Conservation (phyloP, 2,797 vertebrate species). For the Pachyuromys duprasi region DNA sequence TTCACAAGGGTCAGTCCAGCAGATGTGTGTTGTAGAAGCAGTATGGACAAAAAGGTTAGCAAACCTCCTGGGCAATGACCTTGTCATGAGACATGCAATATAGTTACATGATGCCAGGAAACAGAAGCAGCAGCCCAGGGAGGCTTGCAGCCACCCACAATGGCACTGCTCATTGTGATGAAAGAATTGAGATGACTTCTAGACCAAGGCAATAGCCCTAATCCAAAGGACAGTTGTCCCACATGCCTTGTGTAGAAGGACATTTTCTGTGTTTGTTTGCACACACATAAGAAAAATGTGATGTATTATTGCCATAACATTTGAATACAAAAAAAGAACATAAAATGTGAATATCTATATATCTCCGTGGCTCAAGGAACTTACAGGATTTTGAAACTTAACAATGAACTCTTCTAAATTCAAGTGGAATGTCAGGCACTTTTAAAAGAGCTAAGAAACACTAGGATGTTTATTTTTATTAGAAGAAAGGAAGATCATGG, state of each 20-base stretch:
- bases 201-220: background rate
- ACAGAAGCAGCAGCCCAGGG: background rate
- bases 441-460: background rate
- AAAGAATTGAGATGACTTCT: constrained; percentile 39
- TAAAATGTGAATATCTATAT: background rate
- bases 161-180: background rate
- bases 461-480: background rate
- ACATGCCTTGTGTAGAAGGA: background rate
- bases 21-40: background rate
- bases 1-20: background rate
- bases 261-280: background rate
- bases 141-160: background rate
- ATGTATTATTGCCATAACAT: background rate
- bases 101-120: background rate
- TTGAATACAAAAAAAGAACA: constrained; percentile 2
- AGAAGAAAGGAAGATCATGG: background rate
- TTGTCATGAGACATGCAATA: constrained; percentile 35
- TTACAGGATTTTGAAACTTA: background rate
- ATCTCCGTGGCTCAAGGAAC: background rate
- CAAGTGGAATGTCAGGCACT: background rate
- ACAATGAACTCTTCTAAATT: background rate
- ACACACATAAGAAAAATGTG: background rate
- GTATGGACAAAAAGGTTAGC: background rate
- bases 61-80: constrained; percentile 22
- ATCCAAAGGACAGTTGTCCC: constrained; percentile 5